Evolutionary conservation across 2,113 vertebrate genomes (phyloP), one percentile per base, ranked within the genome.

Genomic region (Chaenogobius annularis): DNA sequence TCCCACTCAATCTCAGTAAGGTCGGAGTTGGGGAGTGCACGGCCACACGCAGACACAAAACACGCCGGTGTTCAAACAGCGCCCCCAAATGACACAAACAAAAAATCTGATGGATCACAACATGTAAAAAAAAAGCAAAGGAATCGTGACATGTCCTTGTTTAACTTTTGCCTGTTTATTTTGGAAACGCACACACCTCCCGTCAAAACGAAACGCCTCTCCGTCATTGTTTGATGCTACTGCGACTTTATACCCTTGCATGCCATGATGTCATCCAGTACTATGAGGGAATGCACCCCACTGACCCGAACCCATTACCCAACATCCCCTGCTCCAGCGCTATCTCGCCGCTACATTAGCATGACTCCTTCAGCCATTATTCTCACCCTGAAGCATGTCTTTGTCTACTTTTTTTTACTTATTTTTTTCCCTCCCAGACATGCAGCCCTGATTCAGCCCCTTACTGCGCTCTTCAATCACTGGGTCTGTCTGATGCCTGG

Each of bases 221-320:
- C 80, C 77, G 87, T 89, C 84, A 78, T 81, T 81, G 76, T 80
- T 55, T 59, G 71, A 76, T 46, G 76, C 23, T 80, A 19, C 70
- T 85, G 72, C 75, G 80, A 75, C 79, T 86, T 80, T 86, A 84
- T 83, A 74, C 43, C 74, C 50, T 67, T 37, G 12, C 10, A 17
- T 73, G 74, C 12, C 14, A 67, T 93, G 91, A 93, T 90, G 91
- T 94, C 92, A 94, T 91, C 81, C 55, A 82, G 92, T 84, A 85
- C 84, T 73, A 79, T 85, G 84, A 85, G 88, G 76, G 91, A 93
- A 93, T 91, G 89, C 77, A 88, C 86, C 89, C 90, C 85, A 85
- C 84, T 93, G 93, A 92, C 92, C 91, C 85, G 74, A 61, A 86
- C 80, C 79, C 85, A 87, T 87, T 88, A 87, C 80, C 82, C 77